phyloP scores from a whole-genome alignment of 2,113 vertebrate genomes.

The Caloenas nicobarica region DNA sequence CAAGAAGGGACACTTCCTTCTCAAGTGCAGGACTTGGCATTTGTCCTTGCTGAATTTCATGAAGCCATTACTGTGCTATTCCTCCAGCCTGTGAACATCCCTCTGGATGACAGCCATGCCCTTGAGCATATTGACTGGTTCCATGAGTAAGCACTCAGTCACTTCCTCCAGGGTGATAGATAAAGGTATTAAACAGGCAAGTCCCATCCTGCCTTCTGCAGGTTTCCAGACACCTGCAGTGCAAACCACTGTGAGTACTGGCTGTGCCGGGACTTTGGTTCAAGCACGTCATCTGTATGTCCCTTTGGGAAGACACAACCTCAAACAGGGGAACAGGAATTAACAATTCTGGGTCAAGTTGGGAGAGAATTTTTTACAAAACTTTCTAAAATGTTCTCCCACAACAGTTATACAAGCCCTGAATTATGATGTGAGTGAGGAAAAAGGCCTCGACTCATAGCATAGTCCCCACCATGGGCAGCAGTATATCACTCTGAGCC shows the following conservation, averaged over 20 bases:
- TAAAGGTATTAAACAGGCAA: not conserved
- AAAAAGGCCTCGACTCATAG: not conserved
- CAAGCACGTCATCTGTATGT: fast-evolving
- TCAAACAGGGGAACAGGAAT: not conserved
- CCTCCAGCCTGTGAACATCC: not conserved
- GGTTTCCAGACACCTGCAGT: not conserved
- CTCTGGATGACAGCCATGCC: not conserved
- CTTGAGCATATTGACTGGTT: not conserved
- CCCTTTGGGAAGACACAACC: not conserved
- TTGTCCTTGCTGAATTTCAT: not conserved
- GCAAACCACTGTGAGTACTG: not conserved
- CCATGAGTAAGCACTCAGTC: not conserved
- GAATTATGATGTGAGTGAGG: not conserved
- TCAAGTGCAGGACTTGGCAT: not conserved
- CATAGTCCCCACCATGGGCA: not conserved
- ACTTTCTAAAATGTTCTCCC: not conserved
- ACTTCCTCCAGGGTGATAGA: not conserved
- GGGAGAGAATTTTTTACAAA: not conserved
- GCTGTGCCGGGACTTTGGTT: not conserved
- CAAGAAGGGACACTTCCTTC: not conserved
- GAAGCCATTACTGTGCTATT: not conserved
- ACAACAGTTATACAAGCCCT: not conserved
- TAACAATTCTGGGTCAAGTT: not conserved
- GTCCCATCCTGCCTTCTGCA: not conserved
- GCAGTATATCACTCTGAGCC: not conserved